A percentile compares a stretch with the other conserved stretches of the same genome.
Evolutionary conservation across 2,113 vertebrate species (phyloP).

Genomic region (Mirounga angustirostris): DNA sequence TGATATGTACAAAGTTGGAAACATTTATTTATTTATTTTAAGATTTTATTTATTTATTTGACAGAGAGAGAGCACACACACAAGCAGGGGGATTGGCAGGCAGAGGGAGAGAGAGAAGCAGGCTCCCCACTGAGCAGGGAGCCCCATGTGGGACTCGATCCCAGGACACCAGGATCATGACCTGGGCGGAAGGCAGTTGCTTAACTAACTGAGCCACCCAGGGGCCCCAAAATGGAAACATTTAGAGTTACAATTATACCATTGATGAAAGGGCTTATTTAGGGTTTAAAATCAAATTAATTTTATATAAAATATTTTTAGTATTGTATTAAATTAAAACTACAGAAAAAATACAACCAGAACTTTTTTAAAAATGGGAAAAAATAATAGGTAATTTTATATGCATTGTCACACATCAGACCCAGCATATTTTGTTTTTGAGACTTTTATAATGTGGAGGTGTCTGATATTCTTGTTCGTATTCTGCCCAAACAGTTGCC

Average conservation of each 20-base stretch:
- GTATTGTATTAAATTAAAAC: neutral
- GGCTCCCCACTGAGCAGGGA: no score
- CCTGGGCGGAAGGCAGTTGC: no score
- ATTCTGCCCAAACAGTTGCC: constrained; percentile 67
- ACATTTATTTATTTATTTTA: neutral
- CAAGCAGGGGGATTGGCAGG: no score
- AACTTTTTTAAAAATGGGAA: neutral
- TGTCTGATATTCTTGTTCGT: constrained; percentile 62
- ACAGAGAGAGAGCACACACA: no score
- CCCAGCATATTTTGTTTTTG: constrained; percentile 43
- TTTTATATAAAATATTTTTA: constrained; percentile 23
- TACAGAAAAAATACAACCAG: neutral
- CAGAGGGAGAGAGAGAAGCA: no score
- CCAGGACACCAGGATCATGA: no score
- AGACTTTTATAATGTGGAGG: constrained; percentile 30
- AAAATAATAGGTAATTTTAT: neutral
- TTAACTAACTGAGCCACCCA: no score
- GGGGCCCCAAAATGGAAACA: neutral
- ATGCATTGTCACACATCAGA: constrained; percentile 17
- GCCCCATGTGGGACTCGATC: no score
- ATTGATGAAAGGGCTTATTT: neutral
- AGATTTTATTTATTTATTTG: no score
- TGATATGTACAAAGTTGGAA: neutral
- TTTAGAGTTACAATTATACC: neutral
- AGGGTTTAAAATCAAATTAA: neutral